These are phyloP conservation scores for Saxicola maurus DNA, from an alignment of 2,797 vertebrate genomes.

Conservation along the genomic window DNA sequence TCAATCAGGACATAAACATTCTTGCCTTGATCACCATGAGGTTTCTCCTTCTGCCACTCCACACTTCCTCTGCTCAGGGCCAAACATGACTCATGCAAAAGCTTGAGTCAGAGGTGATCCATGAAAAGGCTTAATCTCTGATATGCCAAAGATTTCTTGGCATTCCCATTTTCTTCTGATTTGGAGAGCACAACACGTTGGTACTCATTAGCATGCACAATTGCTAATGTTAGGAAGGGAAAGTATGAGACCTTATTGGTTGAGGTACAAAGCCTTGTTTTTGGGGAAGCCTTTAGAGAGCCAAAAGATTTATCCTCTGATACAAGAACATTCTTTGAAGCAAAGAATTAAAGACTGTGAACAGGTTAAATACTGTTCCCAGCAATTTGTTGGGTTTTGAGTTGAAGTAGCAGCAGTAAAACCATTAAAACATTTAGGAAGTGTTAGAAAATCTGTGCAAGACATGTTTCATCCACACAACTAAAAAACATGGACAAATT, in stretches of 20 bases:
- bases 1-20: not conserved
- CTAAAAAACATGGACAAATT: not conserved
- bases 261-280: not conserved
- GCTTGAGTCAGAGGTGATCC: not conserved
- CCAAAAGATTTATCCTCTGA: not conserved
- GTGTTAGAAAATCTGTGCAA: not conserved
- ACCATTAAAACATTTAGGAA: not conserved
- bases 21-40: not conserved
- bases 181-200: not conserved
- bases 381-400: not conserved
- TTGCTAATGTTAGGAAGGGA: not conserved
- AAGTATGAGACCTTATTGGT: not conserved
- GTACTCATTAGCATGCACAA: rapidly evolving
- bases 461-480: not conserved
- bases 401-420: not conserved
- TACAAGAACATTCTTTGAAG: not conserved
- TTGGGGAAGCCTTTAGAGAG: not conserved
- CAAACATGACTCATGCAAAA: not conserved
- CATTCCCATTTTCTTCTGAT: not conserved
- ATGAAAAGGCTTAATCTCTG: not conserved
- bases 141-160: not conserved
- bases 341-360: not conserved
- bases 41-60: not conserved
- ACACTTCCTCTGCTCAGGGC: not conserved
- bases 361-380: not conserved